Evolutionary conservation across 2,888 invertebrate genomes (phyloP).

Genomic region (Spisula subtruncata): DNA sequence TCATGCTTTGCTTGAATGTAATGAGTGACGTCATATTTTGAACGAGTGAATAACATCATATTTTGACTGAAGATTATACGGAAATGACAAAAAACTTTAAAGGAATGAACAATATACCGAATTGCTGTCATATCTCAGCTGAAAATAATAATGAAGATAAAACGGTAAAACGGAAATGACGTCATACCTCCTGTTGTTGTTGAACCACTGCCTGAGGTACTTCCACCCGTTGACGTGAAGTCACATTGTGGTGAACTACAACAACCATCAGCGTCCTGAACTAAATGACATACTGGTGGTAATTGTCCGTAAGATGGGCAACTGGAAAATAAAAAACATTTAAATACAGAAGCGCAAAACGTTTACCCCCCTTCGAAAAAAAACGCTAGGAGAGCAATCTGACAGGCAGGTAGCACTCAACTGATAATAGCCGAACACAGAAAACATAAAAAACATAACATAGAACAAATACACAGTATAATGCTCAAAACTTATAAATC

Average conservation of each 20-base stretch:
- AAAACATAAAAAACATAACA: background rate
- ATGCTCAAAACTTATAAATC: no score
- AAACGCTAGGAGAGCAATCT: background rate
- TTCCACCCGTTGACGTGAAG: constrained; percentile 63
- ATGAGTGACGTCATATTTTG: no score
- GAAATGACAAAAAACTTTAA: background rate
- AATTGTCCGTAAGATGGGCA: constrained; percentile 74
- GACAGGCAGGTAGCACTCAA: background rate
- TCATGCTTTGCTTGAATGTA: no score
- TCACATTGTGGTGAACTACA: constrained; percentile 73
- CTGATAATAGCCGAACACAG: background rate
- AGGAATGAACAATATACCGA: no score
- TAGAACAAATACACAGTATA: no score
- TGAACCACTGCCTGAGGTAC: constrained; percentile 23
- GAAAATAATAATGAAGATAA: no score
- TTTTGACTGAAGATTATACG: background rate
- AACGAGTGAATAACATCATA: background rate
- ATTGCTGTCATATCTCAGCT: background rate
- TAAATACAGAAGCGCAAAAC: no score
- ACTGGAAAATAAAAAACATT: constrained; percentile 42
- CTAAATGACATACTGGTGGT: constrained; percentile 71
- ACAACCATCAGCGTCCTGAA: constrained; percentile 68
- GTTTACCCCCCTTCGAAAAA: no score
- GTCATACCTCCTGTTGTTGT: constrained; percentile 30
- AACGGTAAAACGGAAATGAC: background rate